Evolutionary conservation across 2,113 vertebrate genomes (phyloP).

Genomic region (Melanerpes aurifrons): DNA sequence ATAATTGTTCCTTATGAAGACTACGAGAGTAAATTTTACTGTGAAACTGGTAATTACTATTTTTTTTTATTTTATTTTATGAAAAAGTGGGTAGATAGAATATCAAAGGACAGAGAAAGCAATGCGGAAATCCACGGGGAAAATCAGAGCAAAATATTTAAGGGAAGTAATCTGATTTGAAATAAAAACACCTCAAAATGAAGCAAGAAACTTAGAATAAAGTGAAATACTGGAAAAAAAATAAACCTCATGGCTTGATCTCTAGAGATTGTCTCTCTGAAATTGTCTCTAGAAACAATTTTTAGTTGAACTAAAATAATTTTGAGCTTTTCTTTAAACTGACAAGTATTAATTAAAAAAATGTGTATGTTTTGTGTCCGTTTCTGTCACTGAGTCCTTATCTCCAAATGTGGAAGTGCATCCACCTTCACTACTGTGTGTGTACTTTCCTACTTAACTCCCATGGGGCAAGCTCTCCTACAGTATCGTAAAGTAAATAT

Average conservation of each 20-base stretch:
- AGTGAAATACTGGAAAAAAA: not conserved
- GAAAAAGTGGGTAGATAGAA: not conserved
- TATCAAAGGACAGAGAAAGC: not conserved
- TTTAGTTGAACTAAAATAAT: not conserved
- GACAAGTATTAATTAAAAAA: not conserved
- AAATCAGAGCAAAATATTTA: not conserved
- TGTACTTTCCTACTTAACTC: not conserved
- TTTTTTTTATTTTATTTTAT: not conserved
- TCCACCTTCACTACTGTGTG: not conserved
- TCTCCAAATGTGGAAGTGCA: conserved; percentile 23
- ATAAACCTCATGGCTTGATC: fast-evolving
- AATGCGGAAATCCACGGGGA: not conserved
- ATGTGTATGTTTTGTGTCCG: not conserved
- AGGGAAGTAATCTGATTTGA: not conserved
- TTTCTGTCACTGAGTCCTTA: not conserved
- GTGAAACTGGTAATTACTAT: not conserved
- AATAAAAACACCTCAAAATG: not conserved
- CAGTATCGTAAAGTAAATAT: conserved; percentile 57
- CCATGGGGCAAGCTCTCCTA: not conserved
- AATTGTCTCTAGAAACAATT: not conserved
- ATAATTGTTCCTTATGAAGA: not conserved
- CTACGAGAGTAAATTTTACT: not conserved
- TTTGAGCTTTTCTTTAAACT: not conserved
- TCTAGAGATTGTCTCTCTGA: not conserved
- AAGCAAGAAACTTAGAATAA: not conserved